Evolutionary conservation across 1,140 invertebrate species (phyloP), one percentile per base, ranked within the genome.

Genomic region (Leptonema lineaticorne): DNA sequence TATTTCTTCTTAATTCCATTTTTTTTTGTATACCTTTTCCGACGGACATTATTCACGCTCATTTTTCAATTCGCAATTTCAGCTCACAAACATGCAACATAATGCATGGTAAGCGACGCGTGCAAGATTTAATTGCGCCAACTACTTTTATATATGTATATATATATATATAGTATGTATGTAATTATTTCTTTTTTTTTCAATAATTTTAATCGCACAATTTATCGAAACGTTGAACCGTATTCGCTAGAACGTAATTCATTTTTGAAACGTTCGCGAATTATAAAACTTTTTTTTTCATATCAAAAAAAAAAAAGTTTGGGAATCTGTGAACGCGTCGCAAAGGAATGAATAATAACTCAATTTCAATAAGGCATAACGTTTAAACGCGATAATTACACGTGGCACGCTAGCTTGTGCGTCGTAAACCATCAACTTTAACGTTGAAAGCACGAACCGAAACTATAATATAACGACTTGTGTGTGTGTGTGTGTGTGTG

Each of bases 341-440:
- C 11, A 7, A 24, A 2, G 22, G 11, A 46, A 63, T 48, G 28
- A 26, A 26, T 48, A 64, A 64, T 64, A 64, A 50, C 62, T 64
- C 45, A 64, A 64, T 64, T 64, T 64, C 45, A 64, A 64, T 64
- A 64, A 64, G 29, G 45, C 27, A 30, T 64, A 24, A 50, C 24
- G 46, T 29, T 50, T 64, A 37, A 64, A 64, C 45, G 29, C 62
- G 27, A 28, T 46, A 48, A 48, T 64, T 50, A 50, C 33, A 16
- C 20, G 20, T 48, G 22, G 30, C 59, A 27, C 9, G 7, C 24
- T 33, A 41, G 16, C 30, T 11, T 33, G n/a, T n/a, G n/a, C n/a
- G n/a, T n/a, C n/a, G n/a, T n/a, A n/a, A n/a, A n/a, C n/a, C n/a
- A n/a, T n/a, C n/a, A n/a, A n/a, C n/a, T n/a, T n/a, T n/a, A n/a